Evolutionary conservation across 2,113 vertebrate genomes (phyloP).

Genomic region (Clinocottus analis): DNA sequence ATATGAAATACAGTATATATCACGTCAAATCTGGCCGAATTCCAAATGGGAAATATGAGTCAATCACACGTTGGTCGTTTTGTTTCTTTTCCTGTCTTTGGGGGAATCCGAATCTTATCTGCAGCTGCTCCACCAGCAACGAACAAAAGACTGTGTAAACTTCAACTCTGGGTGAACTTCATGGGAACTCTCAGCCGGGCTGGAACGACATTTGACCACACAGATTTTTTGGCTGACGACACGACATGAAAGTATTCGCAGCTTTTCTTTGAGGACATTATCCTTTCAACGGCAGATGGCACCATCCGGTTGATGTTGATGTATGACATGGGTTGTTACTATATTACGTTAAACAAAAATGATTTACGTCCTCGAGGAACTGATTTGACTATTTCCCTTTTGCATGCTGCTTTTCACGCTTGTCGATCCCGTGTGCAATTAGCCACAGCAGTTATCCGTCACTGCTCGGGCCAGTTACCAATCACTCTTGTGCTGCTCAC

Average conservation of each 20-base stretch:
- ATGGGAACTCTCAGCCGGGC: slow-evolving; percentile 12
- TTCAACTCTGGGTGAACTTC: slow-evolving; percentile 44
- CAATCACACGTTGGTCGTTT: not conserved
- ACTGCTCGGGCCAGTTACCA: slow-evolving; percentile 7
- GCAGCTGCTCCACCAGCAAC: slow-evolving; percentile 13
- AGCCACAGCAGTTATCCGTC: not conserved
- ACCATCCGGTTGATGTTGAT: not conserved
- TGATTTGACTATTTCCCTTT: not conserved
- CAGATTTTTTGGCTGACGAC: slow-evolving; percentile 7
- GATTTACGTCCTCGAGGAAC: not conserved
- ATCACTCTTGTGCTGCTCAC: not conserved
- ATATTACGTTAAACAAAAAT: not conserved
- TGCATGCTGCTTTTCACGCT: not conserved
- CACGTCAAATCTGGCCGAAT: not conserved
- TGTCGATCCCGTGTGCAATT: not conserved
- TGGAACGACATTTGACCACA: not conserved
- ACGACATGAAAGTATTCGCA: not conserved
- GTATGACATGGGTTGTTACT: not conserved
- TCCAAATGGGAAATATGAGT: not conserved
- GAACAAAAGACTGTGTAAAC: slow-evolving; percentile 22
- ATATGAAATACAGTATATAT: not conserved
- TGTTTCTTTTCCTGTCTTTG: not conserved
- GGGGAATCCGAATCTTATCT: slow-evolving; percentile 20
- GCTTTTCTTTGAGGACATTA: not conserved
- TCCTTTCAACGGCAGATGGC: not conserved